A percentile compares a stretch with the other conserved stretches of the same genome.
These are phyloP conservation scores for Agapornis canus DNA, from an alignment of 2,797 vertebrate species.

Conservation along the genomic window DNA sequence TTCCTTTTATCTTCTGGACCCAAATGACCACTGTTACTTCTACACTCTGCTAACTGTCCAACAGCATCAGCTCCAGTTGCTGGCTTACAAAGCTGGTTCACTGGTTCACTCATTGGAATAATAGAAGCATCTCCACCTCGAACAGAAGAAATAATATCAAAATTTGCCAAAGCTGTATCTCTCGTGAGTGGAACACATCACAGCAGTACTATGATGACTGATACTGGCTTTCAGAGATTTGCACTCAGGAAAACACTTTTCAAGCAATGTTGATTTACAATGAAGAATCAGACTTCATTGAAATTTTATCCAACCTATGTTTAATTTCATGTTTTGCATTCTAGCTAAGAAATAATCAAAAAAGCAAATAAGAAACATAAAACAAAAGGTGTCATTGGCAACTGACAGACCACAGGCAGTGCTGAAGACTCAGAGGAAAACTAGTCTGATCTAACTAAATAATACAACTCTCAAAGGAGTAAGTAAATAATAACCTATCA, in stretches of 20 bases:
- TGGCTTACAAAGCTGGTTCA: constrained; percentile 75
- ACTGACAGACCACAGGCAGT: neutral
- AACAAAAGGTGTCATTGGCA: neutral
- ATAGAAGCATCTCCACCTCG: constrained; percentile 96
- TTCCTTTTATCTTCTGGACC: constrained; percentile 70
- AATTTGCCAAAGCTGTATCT: neutral
- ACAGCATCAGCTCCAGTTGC: neutral
- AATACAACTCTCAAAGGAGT: neutral
- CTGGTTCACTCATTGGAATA: constrained; percentile 81
- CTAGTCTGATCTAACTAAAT: neutral
- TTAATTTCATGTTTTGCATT: neutral
- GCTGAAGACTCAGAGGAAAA: neutral
- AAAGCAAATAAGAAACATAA: neutral
- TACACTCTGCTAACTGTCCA: neutral
- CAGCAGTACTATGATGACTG: neutral
- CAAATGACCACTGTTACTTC: neutral
- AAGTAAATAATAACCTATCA: neutral
- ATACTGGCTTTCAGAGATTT: neutral
- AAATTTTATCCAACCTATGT: neutral
- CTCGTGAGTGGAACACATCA: neutral
- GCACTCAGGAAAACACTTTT: neutral
- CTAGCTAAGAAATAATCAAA: neutral
- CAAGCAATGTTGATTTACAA: neutral
- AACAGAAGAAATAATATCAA: neutral
- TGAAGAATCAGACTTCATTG: neutral